These are phyloP conservation scores for Drosophila triauraria DNA, from an alignment of 1,140 invertebrate species.

Conservation along the genomic window DNA sequence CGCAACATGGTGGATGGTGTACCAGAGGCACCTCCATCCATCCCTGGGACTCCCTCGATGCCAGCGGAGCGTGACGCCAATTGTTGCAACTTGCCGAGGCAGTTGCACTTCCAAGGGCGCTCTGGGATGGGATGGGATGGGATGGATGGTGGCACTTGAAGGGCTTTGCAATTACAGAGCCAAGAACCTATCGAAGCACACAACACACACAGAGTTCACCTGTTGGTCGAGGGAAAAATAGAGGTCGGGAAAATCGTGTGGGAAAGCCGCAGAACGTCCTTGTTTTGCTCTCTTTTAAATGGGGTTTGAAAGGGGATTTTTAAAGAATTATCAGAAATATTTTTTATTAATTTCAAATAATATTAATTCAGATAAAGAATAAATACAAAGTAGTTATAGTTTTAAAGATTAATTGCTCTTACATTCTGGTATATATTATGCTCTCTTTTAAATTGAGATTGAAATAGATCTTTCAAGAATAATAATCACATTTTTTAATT, in stretches of 20 bases:
- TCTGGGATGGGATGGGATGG: not conserved
- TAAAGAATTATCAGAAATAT: too few species aligned
- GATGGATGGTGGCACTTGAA: constrained; percentile 31
- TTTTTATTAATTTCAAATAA: too few species aligned
- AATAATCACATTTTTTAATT: too few species aligned
- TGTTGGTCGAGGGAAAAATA: constrained; percentile 22
- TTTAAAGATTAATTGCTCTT: too few species aligned
- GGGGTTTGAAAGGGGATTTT: too few species aligned
- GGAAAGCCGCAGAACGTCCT: not conserved
- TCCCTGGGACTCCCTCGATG: constrained; percentile 3
- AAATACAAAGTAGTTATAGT: too few species aligned
- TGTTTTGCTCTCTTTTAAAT: not conserved
- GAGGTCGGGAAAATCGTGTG: not conserved
- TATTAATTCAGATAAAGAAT: too few species aligned
- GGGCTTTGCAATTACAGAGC: constrained; percentile 28
- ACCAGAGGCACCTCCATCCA: constrained; percentile 6
- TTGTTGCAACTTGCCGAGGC: constrained; percentile 58
- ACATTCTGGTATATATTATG: too few species aligned
- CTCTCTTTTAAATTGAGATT: too few species aligned
- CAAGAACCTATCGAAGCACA: constrained; percentile 22
- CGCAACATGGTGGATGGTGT: constrained; percentile 28
- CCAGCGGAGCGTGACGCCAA: constrained; percentile 73
- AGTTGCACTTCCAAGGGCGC: constrained; percentile 14
- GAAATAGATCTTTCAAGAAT: too few species aligned
- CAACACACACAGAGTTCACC: not conserved